Conservation (phyloP, 2,113 vertebrate genomes). For the Melanocharis versteri region DNA sequence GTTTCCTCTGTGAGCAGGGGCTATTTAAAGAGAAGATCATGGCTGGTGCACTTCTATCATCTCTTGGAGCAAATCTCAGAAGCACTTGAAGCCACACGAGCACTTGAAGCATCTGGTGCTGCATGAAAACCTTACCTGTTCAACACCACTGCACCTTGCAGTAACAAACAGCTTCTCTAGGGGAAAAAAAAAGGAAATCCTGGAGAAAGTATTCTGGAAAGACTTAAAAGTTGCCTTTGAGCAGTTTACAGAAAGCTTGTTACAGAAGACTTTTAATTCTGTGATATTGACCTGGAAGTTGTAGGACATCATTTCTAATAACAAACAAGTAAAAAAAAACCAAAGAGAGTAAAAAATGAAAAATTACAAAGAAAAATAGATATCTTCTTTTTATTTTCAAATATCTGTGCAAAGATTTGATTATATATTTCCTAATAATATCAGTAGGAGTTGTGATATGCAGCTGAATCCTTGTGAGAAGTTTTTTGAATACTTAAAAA, state of each 20-base stretch:
- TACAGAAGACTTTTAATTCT: not conserved
- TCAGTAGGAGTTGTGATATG: not conserved
- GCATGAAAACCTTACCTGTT: not conserved
- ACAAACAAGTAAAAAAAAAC: not conserved
- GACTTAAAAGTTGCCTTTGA: not conserved
- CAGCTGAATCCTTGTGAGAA: not conserved
- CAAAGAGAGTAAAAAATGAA: not conserved
- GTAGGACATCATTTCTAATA: not conserved
- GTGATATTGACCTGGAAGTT: not conserved
- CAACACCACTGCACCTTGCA: not conserved
- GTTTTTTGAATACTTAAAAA: not conserved
- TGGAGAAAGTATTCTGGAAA: not conserved
- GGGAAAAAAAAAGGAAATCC: not conserved
- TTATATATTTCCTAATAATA: not conserved
- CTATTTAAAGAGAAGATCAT: not conserved
- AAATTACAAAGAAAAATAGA: not conserved
- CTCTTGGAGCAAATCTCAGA: not conserved
- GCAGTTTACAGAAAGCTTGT: not conserved
- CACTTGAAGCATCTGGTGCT: not conserved
- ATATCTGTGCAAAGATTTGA: not conserved
- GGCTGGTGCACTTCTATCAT: not conserved
- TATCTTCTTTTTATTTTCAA: not conserved
- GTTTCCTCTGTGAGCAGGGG: not conserved
- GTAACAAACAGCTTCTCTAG: not conserved
- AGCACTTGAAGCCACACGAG: not conserved